Evolutionary conservation across 2,113 vertebrate species (phyloP).

Genomic region (Nesoenas mayeri): DNA sequence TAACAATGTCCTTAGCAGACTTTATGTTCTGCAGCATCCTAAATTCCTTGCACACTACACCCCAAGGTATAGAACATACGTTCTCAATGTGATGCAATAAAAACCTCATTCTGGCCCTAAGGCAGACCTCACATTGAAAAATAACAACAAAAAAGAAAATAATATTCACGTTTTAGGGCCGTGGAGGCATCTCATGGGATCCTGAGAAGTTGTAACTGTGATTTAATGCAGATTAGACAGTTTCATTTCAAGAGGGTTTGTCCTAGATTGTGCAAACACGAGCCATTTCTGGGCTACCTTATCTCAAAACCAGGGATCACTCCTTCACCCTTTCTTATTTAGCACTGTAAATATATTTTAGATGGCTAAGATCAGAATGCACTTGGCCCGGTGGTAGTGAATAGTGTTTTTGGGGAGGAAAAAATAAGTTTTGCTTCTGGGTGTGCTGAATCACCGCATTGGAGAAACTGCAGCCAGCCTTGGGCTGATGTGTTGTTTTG

Average conservation of each 20-base stretch:
- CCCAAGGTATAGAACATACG: background rate
- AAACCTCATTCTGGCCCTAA: background rate
- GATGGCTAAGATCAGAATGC: background rate
- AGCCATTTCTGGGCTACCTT: background rate
- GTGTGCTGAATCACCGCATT: background rate
- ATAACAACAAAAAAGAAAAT: background rate
- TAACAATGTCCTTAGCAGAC: background rate
- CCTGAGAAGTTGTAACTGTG: background rate
- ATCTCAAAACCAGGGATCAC: background rate
- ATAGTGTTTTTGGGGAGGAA: background rate
- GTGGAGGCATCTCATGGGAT: background rate
- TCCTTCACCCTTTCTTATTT: background rate
- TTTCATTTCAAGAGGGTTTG: background rate
- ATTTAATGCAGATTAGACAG: background rate
- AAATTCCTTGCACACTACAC: background rate
- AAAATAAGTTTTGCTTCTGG: background rate
- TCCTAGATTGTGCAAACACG: background rate
- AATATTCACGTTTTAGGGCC: conserved; percentile 2
- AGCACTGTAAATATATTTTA: background rate
- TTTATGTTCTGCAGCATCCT: background rate
- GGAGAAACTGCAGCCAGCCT: background rate
- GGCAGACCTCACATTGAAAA: background rate
- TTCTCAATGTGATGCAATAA: background rate
- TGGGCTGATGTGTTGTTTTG: background rate
- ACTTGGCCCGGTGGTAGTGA: background rate